These are phyloP conservation scores for Cyclophora punctaria DNA, from an alignment of 2,888 invertebrate species.

Conservation along the genomic window DNA sequence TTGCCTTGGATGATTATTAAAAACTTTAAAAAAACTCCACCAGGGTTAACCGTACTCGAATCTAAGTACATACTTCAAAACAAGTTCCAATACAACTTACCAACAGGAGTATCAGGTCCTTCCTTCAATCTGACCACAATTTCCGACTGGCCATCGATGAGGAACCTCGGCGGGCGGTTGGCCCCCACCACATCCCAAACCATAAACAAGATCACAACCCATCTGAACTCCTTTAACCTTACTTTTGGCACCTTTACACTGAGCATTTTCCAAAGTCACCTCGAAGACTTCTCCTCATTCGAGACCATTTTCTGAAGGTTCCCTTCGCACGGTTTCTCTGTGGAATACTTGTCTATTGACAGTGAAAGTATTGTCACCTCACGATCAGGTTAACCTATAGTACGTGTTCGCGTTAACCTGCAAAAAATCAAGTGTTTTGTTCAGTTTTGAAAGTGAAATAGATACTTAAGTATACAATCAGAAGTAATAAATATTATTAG, in stretches of 20 bases:
- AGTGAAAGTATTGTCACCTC: conserved; percentile 65
- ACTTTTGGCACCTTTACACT: conserved; percentile 41
- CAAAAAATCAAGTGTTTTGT: conserved; percentile 40
- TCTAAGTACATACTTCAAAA: too few relatives aligned
- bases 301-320: conserved; percentile 53
- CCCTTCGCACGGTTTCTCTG: conserved; percentile 65
- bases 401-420: conserved; percentile 52
- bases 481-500: too few relatives aligned
- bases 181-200: conserved; percentile 44
- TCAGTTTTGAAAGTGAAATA: conserved; percentile 13
- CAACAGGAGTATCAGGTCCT: conserved; percentile 88
- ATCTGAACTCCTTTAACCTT: conserved; percentile 54
- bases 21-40: background rate
- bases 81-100: conserved; percentile 65
- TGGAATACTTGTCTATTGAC: conserved; percentile 32
- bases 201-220: conserved; percentile 27
- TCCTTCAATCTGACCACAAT: conserved; percentile 93
- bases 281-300: conserved; percentile 19
- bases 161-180: conserved; percentile 90
- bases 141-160: conserved; percentile 91
- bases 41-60: too few relatives aligned
- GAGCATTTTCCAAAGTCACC: conserved; percentile 25
- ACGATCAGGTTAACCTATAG: conserved; percentile 42
- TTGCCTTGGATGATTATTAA: conserved; percentile 1
- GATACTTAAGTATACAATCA: too few relatives aligned